Conservation (phyloP, 2,888 invertebrate species). For the Philonicus albiceps region DNA sequence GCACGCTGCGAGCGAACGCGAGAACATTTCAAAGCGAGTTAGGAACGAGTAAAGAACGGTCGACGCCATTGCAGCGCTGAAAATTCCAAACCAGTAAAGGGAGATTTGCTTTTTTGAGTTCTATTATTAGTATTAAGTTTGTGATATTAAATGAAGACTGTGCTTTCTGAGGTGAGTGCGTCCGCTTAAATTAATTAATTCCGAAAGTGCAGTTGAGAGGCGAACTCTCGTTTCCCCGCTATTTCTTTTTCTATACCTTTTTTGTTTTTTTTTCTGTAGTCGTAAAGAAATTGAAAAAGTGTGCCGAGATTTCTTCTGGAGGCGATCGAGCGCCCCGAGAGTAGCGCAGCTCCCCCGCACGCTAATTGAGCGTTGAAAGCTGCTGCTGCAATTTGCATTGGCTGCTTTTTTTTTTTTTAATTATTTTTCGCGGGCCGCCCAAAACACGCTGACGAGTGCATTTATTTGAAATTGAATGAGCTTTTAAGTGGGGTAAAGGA, state of each 20-base stretch:
- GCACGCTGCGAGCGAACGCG: slow-evolving; percentile 4
- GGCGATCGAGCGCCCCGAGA: background rate
- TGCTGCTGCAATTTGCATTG: background rate
- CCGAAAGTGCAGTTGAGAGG: background rate
- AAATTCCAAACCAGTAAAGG: slow-evolving; percentile 22
- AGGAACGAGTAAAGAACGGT: slow-evolving; percentile 44
- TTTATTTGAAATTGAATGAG: background rate
- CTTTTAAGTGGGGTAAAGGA: slow-evolving; percentile 9
- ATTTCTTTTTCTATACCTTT: background rate
- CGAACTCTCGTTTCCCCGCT: background rate
- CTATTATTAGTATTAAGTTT: slow-evolving; percentile 48
- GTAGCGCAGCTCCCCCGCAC: background rate
- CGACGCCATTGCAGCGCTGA: slow-evolving; percentile 43
- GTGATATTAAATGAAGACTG: slow-evolving; percentile 52
- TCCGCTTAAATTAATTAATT: background rate
- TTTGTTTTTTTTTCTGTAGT: too few relatives aligned
- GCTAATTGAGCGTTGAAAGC: background rate
- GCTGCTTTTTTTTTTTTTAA: background rate
- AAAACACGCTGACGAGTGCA: background rate
- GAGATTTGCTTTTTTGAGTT: slow-evolving; percentile 32
- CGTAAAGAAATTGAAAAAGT: background rate
- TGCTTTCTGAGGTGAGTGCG: slow-evolving; percentile 48
- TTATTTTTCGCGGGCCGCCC: background rate
- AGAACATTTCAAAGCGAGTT: slow-evolving; percentile 42
- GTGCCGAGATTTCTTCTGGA: background rate